These are phyloP conservation scores for Periphyllus acericola DNA, from an alignment of 2,888 invertebrate species.

Conservation along the genomic window DNA sequence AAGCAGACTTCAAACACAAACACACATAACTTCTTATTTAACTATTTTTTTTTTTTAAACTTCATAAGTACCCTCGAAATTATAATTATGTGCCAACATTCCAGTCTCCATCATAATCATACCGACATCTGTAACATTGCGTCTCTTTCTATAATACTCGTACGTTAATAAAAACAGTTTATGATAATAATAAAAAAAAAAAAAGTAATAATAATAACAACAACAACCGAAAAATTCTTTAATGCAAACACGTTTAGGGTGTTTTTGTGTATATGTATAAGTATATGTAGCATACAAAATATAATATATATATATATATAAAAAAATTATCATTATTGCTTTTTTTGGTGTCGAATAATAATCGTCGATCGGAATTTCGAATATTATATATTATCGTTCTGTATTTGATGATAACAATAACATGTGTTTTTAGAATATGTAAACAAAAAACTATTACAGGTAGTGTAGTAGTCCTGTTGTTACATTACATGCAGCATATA, in stretches of 20 bases:
- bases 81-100: slow-evolving; percentile 85
- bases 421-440: slow-evolving; percentile 26
- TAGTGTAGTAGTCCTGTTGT: slow-evolving; percentile 61
- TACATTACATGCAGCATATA: slow-evolving; percentile 61
- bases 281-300: too few relatives aligned
- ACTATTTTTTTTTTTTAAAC: slow-evolving; percentile 12
- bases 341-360: neutral
- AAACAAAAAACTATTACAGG: slow-evolving; percentile 60
- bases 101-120: slow-evolving; percentile 97
- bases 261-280: neutral
- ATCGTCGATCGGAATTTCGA: neutral
- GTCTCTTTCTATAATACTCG: slow-evolving; percentile 45
- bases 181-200: neutral
- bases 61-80: slow-evolving; percentile 69
- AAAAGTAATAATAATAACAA: neutral
- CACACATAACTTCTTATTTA: slow-evolving; percentile 25
- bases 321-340: neutral
- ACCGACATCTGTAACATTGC: slow-evolving; percentile 88
- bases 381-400: neutral
- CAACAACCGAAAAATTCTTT: slow-evolving; percentile 10
- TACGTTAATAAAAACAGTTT: slow-evolving; percentile 30
- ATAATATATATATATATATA: neutral
- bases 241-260: too few relatives aligned
- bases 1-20: slow-evolving; percentile 51
- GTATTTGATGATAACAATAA: slow-evolving; percentile 29